phyloP scores from a whole-genome alignment of 1,140 invertebrate genomes.

The Drosophila dunni region DNA sequence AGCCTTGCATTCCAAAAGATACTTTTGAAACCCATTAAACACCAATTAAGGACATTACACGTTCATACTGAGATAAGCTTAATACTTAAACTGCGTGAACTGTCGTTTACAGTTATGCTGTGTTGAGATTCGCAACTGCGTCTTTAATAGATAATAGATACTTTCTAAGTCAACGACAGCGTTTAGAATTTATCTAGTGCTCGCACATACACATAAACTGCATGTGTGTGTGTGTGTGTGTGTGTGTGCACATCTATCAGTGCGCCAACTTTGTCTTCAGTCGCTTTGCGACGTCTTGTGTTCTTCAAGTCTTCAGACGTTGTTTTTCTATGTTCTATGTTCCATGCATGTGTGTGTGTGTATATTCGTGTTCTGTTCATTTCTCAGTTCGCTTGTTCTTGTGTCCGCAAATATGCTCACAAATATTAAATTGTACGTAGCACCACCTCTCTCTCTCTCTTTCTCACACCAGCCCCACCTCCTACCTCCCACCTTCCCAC shows the following conservation, averaged over 20 bases:
- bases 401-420: slow-evolving; percentile 72
- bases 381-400: slow-evolving; percentile 37
- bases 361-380: slow-evolving; percentile 16
- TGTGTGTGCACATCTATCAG: slow-evolving; percentile 26
- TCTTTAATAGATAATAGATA: slow-evolving; percentile 67
- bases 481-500: slow-evolving; percentile 3
- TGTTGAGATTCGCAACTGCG: slow-evolving; percentile 3
- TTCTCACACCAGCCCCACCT: not conserved
- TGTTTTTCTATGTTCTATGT: slow-evolving; percentile 34
- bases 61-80: not conserved
- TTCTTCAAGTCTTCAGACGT: slow-evolving; percentile 52
- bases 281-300: slow-evolving; percentile 41
- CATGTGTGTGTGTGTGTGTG: slow-evolving; percentile 5
- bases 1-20: too few species aligned
- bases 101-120: not conserved
- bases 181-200: slow-evolving; percentile 76
- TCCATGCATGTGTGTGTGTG: slow-evolving; percentile 4
- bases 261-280: slow-evolving; percentile 61
- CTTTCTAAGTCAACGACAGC: slow-evolving; percentile 78
- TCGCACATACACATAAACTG: slow-evolving; percentile 38
- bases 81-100: not conserved
- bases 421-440: slow-evolving; percentile 75
- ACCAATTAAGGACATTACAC: not conserved
- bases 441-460: slow-evolving; percentile 18
- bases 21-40: too few species aligned